Percentiles rank a stretch among this genome's conserved stretches.
Evolutionary conservation across 2,797 vertebrate genomes (phyloP).

Genomic region (Trichosurus vulpecula): DNA sequence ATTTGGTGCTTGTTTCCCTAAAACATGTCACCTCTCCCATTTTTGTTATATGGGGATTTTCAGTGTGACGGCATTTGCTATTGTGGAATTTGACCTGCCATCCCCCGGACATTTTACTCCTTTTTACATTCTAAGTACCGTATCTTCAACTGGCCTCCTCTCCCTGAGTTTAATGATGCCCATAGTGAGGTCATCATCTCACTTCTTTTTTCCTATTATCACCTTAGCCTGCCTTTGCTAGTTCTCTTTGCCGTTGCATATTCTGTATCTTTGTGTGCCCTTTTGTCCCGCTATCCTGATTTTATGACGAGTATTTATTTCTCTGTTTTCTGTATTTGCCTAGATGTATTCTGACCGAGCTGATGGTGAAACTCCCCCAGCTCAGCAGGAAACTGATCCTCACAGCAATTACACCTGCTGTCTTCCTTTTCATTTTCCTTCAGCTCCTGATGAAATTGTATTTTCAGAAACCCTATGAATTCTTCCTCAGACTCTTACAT

Average conservation of each 20-base stretch:
- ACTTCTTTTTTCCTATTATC: constrained; percentile 64
- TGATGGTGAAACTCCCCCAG: constrained; percentile 81
- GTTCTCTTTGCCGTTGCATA: constrained; percentile 56
- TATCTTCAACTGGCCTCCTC: constrained; percentile 67
- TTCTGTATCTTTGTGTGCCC: constrained; percentile 59
- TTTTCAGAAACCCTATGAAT: constrained; percentile 81
- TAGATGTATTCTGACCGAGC: constrained; percentile 77
- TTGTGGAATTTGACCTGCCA: constrained; percentile 59
- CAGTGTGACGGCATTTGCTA: constrained; percentile 56
- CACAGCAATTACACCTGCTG: constrained; percentile 82
- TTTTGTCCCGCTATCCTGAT: constrained; percentile 76
- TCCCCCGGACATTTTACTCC: constrained; percentile 48
- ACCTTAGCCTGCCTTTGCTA: constrained; percentile 71
- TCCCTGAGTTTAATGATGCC: constrained; percentile 63
- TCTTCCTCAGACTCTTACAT: constrained; percentile 74
- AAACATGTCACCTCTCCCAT: neutral
- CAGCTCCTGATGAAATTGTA: constrained; percentile 83
- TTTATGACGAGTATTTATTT: constrained; percentile 81
- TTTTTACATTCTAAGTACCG: constrained; percentile 59
- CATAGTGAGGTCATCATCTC: constrained; percentile 73
- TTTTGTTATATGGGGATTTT: constrained; percentile 59
- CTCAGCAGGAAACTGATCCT: constrained; percentile 83
- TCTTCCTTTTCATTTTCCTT: constrained; percentile 83
- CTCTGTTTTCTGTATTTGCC: constrained; percentile 81
- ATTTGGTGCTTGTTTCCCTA: neutral